These are phyloP conservation scores for Eclectus roratus DNA, from an alignment of 2,113 vertebrate species.

Conservation along the genomic window DNA sequence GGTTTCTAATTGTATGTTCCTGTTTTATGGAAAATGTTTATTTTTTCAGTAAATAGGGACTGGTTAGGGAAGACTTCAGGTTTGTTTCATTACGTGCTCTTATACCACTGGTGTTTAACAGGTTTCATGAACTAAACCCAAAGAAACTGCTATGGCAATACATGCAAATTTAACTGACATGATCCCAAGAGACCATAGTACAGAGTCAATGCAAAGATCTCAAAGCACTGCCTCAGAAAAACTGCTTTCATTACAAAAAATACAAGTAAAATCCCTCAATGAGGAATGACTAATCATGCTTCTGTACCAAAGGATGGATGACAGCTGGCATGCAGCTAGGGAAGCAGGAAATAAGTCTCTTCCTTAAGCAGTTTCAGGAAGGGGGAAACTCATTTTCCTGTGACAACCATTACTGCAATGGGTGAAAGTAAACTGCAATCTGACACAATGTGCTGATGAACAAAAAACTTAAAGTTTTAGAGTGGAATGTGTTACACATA, in stretches of 20 bases:
- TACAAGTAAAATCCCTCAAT: neutral
- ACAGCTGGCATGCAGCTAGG: neutral
- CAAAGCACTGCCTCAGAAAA: neutral
- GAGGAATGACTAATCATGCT: neutral
- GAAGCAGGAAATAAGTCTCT: neutral
- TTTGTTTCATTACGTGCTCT: neutral
- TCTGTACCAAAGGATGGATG: neutral
- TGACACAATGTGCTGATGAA: neutral
- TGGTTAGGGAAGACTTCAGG: neutral
- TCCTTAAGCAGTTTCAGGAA: neutral
- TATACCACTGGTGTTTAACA: neutral
- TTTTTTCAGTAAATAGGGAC: neutral
- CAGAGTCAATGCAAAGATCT: neutral
- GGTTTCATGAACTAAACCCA: neutral
- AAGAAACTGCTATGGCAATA: neutral
- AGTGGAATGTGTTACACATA: conserved; percentile 54
- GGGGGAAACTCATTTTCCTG: neutral
- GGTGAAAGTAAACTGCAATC: neutral
- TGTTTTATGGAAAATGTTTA: neutral
- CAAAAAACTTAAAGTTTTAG: conserved; percentile 43
- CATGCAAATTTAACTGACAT: neutral
- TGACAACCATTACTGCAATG: conserved; percentile 34
- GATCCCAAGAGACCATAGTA: neutral
- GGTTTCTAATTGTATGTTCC: neutral
- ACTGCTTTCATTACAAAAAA: neutral